Evolutionary conservation across 2,113 vertebrate genomes (phyloP).

Genomic region (Calonectris borealis): DNA sequence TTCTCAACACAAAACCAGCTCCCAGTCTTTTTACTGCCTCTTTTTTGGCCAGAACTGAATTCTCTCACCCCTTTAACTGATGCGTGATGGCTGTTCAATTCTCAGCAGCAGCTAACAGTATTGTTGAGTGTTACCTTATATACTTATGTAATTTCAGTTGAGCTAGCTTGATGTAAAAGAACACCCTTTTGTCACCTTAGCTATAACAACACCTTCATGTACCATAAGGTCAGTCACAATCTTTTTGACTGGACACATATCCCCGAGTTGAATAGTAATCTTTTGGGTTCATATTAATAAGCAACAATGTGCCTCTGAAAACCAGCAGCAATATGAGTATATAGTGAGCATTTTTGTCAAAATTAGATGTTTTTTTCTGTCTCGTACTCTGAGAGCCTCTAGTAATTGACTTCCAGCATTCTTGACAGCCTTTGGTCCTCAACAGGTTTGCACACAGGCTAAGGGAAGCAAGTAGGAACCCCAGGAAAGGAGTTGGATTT

Average conservation of each 20-base stretch:
- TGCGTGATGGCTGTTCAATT: not conserved
- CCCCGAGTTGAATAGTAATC: not conserved
- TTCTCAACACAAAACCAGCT: not conserved
- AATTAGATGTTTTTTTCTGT: not conserved
- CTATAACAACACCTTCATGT: not conserved
- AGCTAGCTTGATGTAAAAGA: conserved; percentile 34
- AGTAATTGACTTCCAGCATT: not conserved
- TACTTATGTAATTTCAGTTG: conserved; percentile 65
- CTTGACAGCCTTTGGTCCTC: not conserved
- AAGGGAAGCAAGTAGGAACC: not conserved
- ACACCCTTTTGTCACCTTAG: conserved; percentile 42
- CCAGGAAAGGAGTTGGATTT: not conserved
- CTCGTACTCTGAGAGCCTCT: not conserved
- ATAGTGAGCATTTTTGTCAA: not conserved
- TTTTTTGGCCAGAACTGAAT: not conserved
- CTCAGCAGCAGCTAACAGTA: not conserved
- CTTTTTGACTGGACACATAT: not conserved
- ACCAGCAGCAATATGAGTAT: not conserved
- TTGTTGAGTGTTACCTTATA: conserved; percentile 38
- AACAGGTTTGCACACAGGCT: not conserved
- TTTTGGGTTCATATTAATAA: not conserved
- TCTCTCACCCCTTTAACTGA: not conserved
- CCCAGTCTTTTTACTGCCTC: not conserved
- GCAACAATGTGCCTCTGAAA: not conserved
- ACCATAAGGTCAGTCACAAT: not conserved